These are phyloP conservation scores for Watsonalla binaria DNA, from an alignment of 2,888 invertebrate genomes.

Conservation along the genomic window DNA sequence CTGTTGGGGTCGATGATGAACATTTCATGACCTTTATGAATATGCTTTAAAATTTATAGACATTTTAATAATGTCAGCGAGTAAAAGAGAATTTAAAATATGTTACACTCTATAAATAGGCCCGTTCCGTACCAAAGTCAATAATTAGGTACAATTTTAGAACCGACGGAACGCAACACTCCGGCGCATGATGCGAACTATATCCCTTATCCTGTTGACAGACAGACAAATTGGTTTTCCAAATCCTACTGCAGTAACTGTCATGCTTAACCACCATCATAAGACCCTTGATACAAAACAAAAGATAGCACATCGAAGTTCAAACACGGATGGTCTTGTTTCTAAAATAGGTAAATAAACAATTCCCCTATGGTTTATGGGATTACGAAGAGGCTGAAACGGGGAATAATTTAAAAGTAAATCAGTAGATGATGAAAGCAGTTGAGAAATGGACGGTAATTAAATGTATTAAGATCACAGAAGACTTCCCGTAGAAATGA, in stretches of 20 bases:
- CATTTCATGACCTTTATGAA: too few relatives aligned
- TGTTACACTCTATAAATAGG: not conserved
- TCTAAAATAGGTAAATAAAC: constrained; percentile 39
- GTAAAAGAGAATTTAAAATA: not conserved
- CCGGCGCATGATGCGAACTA: constrained; percentile 32
- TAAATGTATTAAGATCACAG: not conserved
- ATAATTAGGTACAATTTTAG: constrained; percentile 34
- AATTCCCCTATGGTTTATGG: constrained; percentile 38
- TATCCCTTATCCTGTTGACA: constrained; percentile 59
- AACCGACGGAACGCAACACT: constrained; percentile 29
- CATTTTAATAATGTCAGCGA: too few relatives aligned
- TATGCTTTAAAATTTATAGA: too few relatives aligned
- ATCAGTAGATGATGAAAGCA: constrained; percentile 3
- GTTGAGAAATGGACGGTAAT: constrained; percentile 6
- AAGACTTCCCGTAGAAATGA: not conserved
- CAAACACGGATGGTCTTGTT: constrained; percentile 16
- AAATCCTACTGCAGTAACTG: constrained; percentile 33
- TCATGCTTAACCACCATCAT: constrained; percentile 16
- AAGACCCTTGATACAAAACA: constrained; percentile 8
- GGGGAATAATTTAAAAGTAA: constrained; percentile 32
- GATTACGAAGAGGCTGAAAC: constrained; percentile 38
- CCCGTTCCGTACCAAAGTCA: constrained; percentile 4
- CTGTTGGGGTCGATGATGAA: too few relatives aligned
- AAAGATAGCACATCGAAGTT: constrained; percentile 1
- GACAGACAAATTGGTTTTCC: constrained; percentile 66